Percentiles rank a stretch among this genome's conserved stretches.
Evolutionary conservation across 2,113 vertebrate species (phyloP).

Genomic region (Alethe castanea): DNA sequence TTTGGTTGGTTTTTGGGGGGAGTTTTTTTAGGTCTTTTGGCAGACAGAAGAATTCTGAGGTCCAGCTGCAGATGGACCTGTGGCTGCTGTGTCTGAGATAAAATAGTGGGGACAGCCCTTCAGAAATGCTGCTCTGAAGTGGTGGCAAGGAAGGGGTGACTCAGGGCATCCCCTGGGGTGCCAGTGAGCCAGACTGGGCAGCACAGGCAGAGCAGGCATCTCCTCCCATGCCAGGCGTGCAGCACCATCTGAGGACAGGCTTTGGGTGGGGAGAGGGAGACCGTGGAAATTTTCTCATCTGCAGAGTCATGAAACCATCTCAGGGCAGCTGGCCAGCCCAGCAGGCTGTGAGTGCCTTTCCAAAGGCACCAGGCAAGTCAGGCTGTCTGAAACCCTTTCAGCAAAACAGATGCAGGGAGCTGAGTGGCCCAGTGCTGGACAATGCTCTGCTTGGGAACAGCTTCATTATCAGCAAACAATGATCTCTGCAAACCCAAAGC

Average conservation of each 20-base stretch:
- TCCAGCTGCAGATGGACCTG: fast-evolving
- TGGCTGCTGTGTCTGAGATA: not conserved
- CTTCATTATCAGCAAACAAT: not conserved
- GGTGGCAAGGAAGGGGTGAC: not conserved
- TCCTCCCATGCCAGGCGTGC: not conserved
- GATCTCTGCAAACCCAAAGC: not conserved
- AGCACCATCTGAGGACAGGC: not conserved
- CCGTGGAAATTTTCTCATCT: slow-evolving; percentile 11
- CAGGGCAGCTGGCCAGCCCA: slow-evolving; percentile 10
- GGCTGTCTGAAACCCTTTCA: not conserved
- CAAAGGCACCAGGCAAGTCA: not conserved
- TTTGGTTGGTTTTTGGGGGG: fast-evolving
- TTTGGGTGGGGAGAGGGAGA: not conserved
- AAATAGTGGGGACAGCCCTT: not conserved
- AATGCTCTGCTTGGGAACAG: not conserved
- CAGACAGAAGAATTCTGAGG: not conserved
- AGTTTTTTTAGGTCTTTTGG: not conserved
- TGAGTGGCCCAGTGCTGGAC: not conserved
- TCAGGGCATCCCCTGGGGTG: not conserved
- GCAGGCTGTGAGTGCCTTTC: not conserved
- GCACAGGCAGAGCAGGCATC: not conserved
- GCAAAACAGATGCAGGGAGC: not conserved
- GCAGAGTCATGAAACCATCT: slow-evolving; percentile 7
- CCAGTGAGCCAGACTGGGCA: not conserved
- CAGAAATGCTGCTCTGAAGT: not conserved